Evolutionary conservation across 1,140 invertebrate species (phyloP).

Genomic region (Liolophura sinensis): DNA sequence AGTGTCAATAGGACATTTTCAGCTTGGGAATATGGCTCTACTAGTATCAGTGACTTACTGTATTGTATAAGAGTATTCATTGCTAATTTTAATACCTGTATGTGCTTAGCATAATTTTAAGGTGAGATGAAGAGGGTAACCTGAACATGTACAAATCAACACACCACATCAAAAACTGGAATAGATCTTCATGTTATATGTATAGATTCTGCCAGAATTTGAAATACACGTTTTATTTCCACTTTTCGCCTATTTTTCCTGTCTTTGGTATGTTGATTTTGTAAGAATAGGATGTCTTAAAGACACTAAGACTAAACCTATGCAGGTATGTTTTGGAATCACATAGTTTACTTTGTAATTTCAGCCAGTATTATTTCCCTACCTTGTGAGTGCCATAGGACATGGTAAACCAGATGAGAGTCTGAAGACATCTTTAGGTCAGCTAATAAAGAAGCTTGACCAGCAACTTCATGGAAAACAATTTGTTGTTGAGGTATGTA

Average conservation of each 20-base stretch:
- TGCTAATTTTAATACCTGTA: not conserved
- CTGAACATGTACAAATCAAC: too few relatives aligned
- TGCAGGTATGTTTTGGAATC: not conserved
- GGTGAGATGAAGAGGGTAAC: too few relatives aligned
- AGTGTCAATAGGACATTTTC: not conserved
- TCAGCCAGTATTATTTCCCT: slow-evolving; percentile 30
- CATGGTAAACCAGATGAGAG: slow-evolving; percentile 25
- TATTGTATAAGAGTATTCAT: not conserved
- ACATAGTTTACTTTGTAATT: slow-evolving; percentile 11
- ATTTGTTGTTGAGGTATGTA: slow-evolving; percentile 28
- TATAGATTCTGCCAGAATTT: too few relatives aligned
- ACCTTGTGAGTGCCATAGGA: slow-evolving; percentile 27
- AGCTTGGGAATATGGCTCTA: not conserved
- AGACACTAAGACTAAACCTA: too few relatives aligned
- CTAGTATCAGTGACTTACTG: not conserved
- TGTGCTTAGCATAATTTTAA: not conserved
- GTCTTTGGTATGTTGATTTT: too few relatives aligned
- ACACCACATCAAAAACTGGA: too few relatives aligned
- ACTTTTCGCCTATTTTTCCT: too few relatives aligned
- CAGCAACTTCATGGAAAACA: slow-evolving; percentile 25
- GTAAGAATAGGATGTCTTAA: too few relatives aligned
- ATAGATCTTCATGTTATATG: too few relatives aligned
- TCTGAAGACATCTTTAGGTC: slow-evolving; percentile 13
- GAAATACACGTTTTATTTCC: too few relatives aligned
- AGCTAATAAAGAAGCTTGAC: slow-evolving; percentile 26